These are phyloP conservation scores for Pocota personata DNA, from an alignment of 2,888 invertebrate genomes.

Conservation along the genomic window DNA sequence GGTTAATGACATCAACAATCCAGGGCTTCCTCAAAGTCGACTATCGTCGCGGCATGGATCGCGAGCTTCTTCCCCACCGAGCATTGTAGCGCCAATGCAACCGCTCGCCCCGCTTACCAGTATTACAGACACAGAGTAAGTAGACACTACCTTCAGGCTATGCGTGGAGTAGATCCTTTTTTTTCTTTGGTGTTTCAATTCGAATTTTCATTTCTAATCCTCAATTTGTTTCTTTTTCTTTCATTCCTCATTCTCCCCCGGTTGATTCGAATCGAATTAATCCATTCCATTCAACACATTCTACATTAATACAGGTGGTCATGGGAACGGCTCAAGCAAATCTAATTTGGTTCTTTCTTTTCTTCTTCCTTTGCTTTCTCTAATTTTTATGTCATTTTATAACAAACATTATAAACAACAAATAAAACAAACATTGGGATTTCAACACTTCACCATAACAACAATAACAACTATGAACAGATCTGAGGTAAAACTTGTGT, in stretches of 20 bases:
- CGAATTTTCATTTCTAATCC: slow-evolving; percentile 68
- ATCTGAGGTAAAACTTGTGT: slow-evolving; percentile 80
- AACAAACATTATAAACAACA: slow-evolving; percentile 34
- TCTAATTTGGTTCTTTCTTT: slow-evolving; percentile 79
- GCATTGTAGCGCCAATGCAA: slow-evolving; percentile 84
- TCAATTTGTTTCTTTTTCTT: slow-evolving; percentile 74
- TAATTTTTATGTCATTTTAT: slow-evolving; percentile 72
- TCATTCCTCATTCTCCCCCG: slow-evolving; percentile 57
- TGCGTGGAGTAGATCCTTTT: slow-evolving; percentile 28
- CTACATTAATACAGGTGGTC: slow-evolving; percentile 79
- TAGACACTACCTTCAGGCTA: slow-evolving; percentile 9
- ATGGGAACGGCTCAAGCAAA: slow-evolving; percentile 82
- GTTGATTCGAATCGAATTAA: not conserved
- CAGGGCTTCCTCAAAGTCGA: slow-evolving; percentile 80
- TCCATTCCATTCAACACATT: slow-evolving; percentile 68
- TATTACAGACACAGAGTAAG: slow-evolving; percentile 87
- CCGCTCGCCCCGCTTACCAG: slow-evolving; percentile 86
- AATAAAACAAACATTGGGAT: slow-evolving; percentile 60
- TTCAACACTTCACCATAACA: slow-evolving; percentile 48
- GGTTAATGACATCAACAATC: slow-evolving; percentile 85
- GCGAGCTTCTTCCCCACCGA: slow-evolving; percentile 82
- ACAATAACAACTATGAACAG: slow-evolving; percentile 75
- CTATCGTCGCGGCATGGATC: slow-evolving; percentile 80
- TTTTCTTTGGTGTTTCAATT: slow-evolving; percentile 39
- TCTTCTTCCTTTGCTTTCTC: slow-evolving; percentile 76